phyloP scores from a whole-genome alignment of 2,113 vertebrate species.

The Fulmarus glacialis region DNA sequence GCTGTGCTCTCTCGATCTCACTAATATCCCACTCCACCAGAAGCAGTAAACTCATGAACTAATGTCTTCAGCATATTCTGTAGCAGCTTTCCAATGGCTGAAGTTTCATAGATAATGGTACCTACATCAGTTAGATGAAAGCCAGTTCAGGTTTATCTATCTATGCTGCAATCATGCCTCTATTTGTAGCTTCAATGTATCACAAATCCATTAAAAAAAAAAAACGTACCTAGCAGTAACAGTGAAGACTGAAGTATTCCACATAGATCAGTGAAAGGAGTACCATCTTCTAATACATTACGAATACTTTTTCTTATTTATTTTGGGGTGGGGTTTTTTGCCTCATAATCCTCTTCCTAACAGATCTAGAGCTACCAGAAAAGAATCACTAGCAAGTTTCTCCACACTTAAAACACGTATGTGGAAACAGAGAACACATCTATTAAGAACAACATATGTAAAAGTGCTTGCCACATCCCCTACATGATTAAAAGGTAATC shows the following conservation, averaged over 20 bases:
- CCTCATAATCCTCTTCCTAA: neutral
- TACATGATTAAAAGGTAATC: slow-evolving; percentile 22
- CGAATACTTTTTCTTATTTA: neutral
- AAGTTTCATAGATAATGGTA: neutral
- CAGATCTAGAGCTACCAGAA: neutral
- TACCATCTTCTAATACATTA: neutral
- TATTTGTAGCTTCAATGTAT: neutral
- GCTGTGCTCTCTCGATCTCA: neutral
- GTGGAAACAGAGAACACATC: neutral
- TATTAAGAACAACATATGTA: neutral
- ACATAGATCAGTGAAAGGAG: neutral
- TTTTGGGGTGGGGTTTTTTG: neutral
- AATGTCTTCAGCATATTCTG: neutral
- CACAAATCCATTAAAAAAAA: neutral
- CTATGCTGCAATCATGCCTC: neutral
- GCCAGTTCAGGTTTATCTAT: neutral
- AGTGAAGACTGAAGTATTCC: neutral
- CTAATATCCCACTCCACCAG: neutral
- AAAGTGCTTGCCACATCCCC: neutral
- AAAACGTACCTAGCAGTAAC: neutral
- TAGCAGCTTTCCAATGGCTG: neutral
- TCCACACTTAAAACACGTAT: neutral
- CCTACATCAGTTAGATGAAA: neutral
- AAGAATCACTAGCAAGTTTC: neutral
- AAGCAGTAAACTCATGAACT: neutral